Evolutionary conservation across 2,797 vertebrate genomes (phyloP), one percentile per base, ranked within the genome.

Genomic region (Pseudotriccus pelzelni): DNA sequence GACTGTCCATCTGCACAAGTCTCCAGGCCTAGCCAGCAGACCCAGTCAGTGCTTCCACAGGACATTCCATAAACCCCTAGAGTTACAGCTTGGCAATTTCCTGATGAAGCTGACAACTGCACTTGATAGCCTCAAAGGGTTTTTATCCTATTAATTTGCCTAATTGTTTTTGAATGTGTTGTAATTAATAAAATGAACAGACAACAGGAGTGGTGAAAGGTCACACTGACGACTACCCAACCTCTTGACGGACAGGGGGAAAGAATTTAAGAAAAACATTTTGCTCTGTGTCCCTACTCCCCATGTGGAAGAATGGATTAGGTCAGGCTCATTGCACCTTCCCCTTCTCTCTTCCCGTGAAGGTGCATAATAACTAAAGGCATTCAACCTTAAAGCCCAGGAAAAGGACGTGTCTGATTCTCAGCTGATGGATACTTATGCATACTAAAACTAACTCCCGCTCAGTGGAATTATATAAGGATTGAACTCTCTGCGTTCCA

Each of bases 361-460:
- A 91, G 70, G 83, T 77, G 53, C 79, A 59, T 55, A 95, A 91
- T 76, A 94, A 89, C 76, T 60, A 63, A 89, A 88, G 56, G 83
- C 93, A 95, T 60, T 47, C 91, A 95, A 59, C 81, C 87, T 82
- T 84, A 91, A 89, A 86, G 46, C 85, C 49, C 91, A 86, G 56
- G 34, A 90, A 94, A 84, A 92, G 16, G 30, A 70, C 6, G 0
- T 70, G 67, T 58, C 83, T 60, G 77, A 82, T 79, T 79, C 93
- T 87, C 55, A 89, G 39, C 46, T 91, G 87, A 68, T 79, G 85
- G 68, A 74, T 80, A 79, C 37, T 58, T 64, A 67, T 56, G 73
- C 84, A 94, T 91, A 74, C 88, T 91, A 87, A 94, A 84, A 75
- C 84, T 15, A 75, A 58, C 69, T 88, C 62, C 10, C 47, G 60